Evolutionary conservation across 1,140 invertebrate species (phyloP).

Genomic region (Arctopsyche grandis): DNA sequence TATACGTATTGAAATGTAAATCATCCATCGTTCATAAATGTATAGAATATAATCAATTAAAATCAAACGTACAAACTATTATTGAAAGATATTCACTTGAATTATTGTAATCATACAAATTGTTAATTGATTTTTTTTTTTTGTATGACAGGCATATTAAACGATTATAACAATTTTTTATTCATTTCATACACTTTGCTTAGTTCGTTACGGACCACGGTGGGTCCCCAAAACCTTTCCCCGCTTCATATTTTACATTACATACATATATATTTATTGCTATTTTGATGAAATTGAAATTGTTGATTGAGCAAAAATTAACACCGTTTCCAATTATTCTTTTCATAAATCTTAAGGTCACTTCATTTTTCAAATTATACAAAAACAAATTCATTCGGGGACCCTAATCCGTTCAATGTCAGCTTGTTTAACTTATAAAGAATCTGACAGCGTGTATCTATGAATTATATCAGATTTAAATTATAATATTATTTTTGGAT

Average conservation of each 20-base stretch:
- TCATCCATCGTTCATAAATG: background rate
- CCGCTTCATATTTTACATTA: too few species aligned
- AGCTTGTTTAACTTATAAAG: too few species aligned
- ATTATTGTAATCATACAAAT: background rate
- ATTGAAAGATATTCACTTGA: background rate
- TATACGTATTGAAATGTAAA: background rate
- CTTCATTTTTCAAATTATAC: slow-evolving; percentile 24
- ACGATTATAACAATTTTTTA: background rate
- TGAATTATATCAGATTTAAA: background rate
- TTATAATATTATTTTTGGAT: background rate
- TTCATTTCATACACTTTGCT: background rate
- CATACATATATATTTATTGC: too few species aligned
- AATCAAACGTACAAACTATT: slow-evolving; percentile 1
- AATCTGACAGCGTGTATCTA: too few species aligned
- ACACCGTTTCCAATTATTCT: too few species aligned
- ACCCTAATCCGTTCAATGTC: background rate
- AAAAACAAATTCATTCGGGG: background rate
- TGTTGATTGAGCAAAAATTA: too few species aligned
- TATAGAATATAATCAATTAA: background rate
- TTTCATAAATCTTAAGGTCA: slow-evolving; percentile 25
- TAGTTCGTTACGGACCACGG: too few species aligned
- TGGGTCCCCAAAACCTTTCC: too few species aligned
- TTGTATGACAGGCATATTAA: background rate
- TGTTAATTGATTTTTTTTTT: background rate
- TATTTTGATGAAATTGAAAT: too few species aligned